Evolutionary conservation across 1,140 invertebrate species (phyloP).

Genomic region (Ips typographus): DNA sequence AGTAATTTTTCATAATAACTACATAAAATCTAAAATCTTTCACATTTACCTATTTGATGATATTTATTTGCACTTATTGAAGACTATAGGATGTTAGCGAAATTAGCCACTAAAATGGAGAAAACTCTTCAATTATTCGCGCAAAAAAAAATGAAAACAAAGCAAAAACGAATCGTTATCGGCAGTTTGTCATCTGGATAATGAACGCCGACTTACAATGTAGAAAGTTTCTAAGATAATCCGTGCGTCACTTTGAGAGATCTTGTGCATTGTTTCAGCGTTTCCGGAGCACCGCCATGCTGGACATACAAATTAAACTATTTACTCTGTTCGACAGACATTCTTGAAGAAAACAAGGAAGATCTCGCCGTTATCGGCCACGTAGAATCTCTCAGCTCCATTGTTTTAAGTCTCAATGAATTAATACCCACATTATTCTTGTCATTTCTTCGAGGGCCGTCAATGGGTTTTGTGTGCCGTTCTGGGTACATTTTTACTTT

Average conservation of each 20-base stretch:
- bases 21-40: too few relatives aligned
- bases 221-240: conserved; percentile 27
- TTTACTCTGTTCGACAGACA: conserved; percentile 20
- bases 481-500: too few relatives aligned
- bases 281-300: conserved; percentile 31
- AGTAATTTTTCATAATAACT: too few relatives aligned
- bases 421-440: conserved; percentile 40
- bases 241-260: conserved; percentile 12
- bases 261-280: conserved; percentile 30
- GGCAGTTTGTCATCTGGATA: conserved; percentile 22
- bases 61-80: too few relatives aligned
- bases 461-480: conserved; percentile 17
- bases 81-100: too few relatives aligned
- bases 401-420: conserved; percentile 37
- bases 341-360: conserved; percentile 37
- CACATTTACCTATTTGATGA: too few relatives aligned
- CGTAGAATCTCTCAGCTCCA: conserved; percentile 37
- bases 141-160: conserved; percentile 17
- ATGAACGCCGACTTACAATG: conserved; percentile 17
- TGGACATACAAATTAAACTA: conserved; percentile 38
- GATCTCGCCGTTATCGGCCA: conserved; percentile 35
- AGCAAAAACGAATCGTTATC: conserved; percentile 28
- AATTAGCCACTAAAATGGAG: neutral
- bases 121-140: too few relatives aligned
- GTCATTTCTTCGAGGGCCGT: conserved; percentile 31